phyloP scores from a whole-genome alignment of 2,888 invertebrate species.

The Meteorus cinctellus region DNA sequence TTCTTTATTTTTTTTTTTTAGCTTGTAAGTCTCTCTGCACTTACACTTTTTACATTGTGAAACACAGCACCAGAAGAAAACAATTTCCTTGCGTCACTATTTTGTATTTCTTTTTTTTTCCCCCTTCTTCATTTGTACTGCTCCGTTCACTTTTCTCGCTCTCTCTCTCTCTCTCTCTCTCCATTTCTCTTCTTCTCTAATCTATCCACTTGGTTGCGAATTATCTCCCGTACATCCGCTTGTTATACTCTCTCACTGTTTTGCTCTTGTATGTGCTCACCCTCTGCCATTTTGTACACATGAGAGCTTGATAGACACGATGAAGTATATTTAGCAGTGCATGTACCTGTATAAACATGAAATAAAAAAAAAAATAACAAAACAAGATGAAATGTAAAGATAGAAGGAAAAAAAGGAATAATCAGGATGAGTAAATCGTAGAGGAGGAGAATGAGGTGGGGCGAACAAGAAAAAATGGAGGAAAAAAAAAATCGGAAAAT shows the following conservation, averaged over 20 bases:
- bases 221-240: slow-evolving; percentile 17
- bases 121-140: background rate
- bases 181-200: background rate
- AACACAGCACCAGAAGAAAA: slow-evolving; percentile 26
- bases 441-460: background rate
- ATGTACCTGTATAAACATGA: too few relatives aligned
- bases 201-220: slow-evolving; percentile 6
- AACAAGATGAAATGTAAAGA: too few relatives aligned
- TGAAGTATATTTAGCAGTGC: background rate
- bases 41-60: slow-evolving; percentile 28
- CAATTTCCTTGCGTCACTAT: slow-evolving; percentile 25
- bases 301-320: background rate
- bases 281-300: background rate
- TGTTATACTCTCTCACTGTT: background rate
- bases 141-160: background rate
- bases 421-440: background rate
- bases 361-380: too few relatives aligned
- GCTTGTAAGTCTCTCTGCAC: background rate
- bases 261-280: background rate
- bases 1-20: slow-evolving; percentile 10
- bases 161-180: background rate
- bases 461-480: background rate
- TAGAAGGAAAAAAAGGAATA: background rate
- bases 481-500: background rate
- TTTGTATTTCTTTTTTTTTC: slow-evolving; percentile 16